Evolutionary conservation across 2,888 invertebrate genomes (phyloP), one percentile per base, ranked within the genome.

Genomic region (Melanchra persicariae): DNA sequence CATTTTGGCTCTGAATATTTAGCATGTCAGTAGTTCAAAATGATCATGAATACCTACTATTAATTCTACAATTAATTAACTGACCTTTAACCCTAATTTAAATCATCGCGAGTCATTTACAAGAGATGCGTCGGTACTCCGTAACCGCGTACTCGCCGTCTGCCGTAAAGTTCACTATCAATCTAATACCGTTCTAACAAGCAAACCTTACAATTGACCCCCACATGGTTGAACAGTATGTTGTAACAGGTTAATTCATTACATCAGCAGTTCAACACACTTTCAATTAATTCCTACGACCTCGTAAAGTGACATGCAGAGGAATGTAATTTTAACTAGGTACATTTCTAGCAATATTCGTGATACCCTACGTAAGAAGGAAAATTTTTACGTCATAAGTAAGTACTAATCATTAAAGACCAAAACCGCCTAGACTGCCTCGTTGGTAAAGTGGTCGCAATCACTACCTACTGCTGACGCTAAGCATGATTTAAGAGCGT

Each of bases 211-310:
- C 86, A 91, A 89, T 90, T 92, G 91, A 90, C 88, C 88, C 82
- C 75, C 70, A 77, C 83, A 8, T n/a, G 87, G 87, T 85, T 85
- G 79, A 80, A 71, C 64, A 10, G 72, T 68, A 69, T 68, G 88
- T 86, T 88, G 93, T 90, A 93, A 94, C 86, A 90, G 90, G 91
- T 92, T 91, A 89, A 84, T 84, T 85, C 87, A 87, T 94, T 94
- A 93, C 95, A 90, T 95, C 94, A 95, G 92, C 85, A 91, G 93
- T 91, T 93, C 92, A 91, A 89, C 89, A 89, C 89, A 91, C 90
- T 91, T 93, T 92, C 91, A 93, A 92, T 93, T 89, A 88, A 84
- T 83, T 64, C 59, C 43, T 68, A 49, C 72, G 84, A 86, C 85
- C 82, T 87, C 81, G 70, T 77, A 81, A 78, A 81, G 74, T 63